Evolutionary conservation across 1,140 invertebrate species (phyloP), one percentile per base, ranked within the genome.

Genomic region (Drosophila mojavensis): DNA sequence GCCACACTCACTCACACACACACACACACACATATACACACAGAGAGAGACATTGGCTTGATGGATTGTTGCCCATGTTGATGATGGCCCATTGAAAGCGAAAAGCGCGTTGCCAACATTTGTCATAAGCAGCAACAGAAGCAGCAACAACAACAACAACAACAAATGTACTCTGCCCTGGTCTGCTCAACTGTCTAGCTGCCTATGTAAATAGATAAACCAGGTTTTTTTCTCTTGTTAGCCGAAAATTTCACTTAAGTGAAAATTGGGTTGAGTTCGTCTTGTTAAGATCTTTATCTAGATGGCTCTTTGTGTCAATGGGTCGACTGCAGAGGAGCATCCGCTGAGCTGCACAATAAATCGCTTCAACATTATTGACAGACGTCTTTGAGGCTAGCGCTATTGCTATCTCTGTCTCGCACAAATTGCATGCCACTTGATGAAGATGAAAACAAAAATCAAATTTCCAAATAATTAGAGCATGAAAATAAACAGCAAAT

Each of bases 381-480:
- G 41, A 45, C 41, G 6, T n/a, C 45, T n/a, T 24, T 17, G 17
- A 1, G 0, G 17, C 17, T 17, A 17, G 17, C 43, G 0, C 43
- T 15, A 7, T 47, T 13, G 5, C n/a, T 47, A 6, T 33, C n/a
- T 30, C 45, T 47, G n/a, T 33, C 24, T 11, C 26, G 15, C 30
- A n/a, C 30, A 50, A 83, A 89, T 88, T 89, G 85, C 84, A 90
- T 84, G 83, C 79, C 61, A 84, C 64, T 63, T 80, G 72, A 30
- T 55, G 62, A 66, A 59, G 67, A 79, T 66, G 55, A 80, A 89
- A 79, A 80, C 68, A 79, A 84, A 74, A 56, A 30, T 68, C 66
- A 88, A 80, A 88, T 88, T 88, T 88, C 84, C 84, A 88, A 88
- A 88, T 88, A 88, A 88, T 88, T 88, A 88, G 84, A 88, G 84